Percentiles rank a stretch among this genome's conserved stretches.
These are phyloP conservation scores for Sebastiscus albofasciatus DNA, from an alignment of 2,797 vertebrate species.

Conservation along the genomic window DNA sequence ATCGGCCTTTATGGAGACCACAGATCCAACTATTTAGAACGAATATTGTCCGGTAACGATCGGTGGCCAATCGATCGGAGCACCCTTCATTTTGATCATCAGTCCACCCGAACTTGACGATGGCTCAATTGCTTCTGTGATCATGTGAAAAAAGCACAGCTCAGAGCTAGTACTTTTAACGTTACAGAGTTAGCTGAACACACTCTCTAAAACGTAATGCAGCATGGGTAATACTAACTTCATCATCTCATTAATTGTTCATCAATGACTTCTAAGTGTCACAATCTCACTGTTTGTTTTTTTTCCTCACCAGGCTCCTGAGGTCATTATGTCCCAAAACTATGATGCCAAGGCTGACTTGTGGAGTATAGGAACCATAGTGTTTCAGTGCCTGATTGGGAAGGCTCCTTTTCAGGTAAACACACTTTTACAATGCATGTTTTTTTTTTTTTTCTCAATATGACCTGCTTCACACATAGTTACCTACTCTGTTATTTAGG, in stretches of 20 bases:
- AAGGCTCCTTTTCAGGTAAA: slow-evolving; percentile 97
- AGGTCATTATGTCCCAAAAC: slow-evolving; percentile 98
- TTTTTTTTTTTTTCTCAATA: background rate
- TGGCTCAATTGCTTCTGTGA: background rate
- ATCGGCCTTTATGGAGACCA: background rate
- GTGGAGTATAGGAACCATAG: slow-evolving; percentile 98
- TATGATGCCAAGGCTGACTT: slow-evolving; percentile 98
- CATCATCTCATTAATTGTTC: background rate
- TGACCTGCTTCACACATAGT: background rate
- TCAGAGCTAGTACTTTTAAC: background rate
- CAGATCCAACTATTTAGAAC: background rate
- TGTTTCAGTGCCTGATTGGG: slow-evolving; percentile 97
- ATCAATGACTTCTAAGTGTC: background rate
- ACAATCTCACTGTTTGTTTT: background rate
- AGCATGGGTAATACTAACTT: background rate
- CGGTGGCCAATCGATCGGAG: background rate
- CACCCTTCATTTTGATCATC: background rate
- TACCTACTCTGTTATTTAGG: background rate
- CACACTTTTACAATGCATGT: background rate
- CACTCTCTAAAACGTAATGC: background rate
- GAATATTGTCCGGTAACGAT: background rate
- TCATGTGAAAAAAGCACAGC: background rate
- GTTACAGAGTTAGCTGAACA: background rate
- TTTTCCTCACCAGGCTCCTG: slow-evolving; percentile 87
- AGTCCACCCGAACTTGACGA: too few species aligned